A percentile compares a stretch with the other conserved stretches of the same genome.
Evolutionary conservation across 1,140 invertebrate genomes (phyloP).

Genomic region (Leguminivora glycinivorella): DNA sequence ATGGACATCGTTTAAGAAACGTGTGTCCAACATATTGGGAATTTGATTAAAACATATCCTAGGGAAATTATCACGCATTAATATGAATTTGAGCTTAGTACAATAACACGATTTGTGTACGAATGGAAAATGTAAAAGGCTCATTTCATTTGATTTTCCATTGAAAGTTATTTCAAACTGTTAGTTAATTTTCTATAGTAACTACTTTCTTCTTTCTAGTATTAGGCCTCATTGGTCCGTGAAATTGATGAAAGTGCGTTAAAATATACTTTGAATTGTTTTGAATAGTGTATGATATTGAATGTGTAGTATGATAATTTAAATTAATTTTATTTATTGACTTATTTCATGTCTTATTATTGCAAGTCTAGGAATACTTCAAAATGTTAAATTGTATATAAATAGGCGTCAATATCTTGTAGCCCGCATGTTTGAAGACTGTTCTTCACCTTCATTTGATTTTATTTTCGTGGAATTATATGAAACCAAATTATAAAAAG

Average conservation of each 20-base stretch:
- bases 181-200: conserved; percentile 15
- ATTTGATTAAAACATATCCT: not conserved
- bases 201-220: conserved; percentile 3
- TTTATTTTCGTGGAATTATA: not conserved
- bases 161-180: not conserved
- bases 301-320: conserved; percentile 8
- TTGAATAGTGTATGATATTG: conserved; percentile 10
- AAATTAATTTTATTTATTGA: conserved; percentile 23
- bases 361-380: not conserved
- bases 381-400: not conserved
- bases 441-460: not conserved
- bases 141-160: not conserved
- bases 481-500: not conserved
- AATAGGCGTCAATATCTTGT: not conserved
- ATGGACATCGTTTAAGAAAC: not conserved
- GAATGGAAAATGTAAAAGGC: not conserved
- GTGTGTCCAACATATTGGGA: not conserved
- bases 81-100: not conserved
- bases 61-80: not conserved
- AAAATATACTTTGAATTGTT: not conserved
- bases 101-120: conserved; percentile 1
- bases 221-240: conserved; percentile 3
- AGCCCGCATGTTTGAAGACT: not conserved
- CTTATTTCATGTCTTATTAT: not conserved
- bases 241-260: conserved; percentile 12